Percentiles rank a stretch among this genome's conserved stretches.
phyloP scores from a whole-genome alignment of 2,113 vertebrate genomes.

The Psophia crepitans region DNA sequence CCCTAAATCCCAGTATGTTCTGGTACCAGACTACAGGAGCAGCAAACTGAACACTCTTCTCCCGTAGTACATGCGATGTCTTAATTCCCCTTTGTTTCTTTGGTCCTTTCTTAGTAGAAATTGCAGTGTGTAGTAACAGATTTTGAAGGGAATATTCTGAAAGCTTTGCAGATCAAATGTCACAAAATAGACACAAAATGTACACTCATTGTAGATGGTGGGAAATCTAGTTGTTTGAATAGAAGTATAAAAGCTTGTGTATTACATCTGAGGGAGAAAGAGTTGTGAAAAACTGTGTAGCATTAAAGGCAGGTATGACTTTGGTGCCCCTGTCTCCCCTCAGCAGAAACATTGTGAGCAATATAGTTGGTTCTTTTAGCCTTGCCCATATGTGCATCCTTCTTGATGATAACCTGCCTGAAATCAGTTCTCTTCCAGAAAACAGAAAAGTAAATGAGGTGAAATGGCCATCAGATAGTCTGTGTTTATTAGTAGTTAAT shows the following conservation, averaged over 20 bases:
- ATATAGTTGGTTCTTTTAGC: background rate
- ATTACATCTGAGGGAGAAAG: background rate
- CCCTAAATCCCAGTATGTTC: background rate
- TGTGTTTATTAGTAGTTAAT: background rate
- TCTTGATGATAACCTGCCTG: background rate
- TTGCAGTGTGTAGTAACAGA: background rate
- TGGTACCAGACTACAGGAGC: background rate
- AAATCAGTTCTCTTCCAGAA: background rate
- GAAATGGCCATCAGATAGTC: background rate
- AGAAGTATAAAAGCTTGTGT: background rate
- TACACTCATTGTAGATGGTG: background rate
- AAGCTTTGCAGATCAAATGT: background rate
- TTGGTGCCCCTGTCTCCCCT: background rate
- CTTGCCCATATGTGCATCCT: background rate
- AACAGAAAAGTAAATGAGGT: background rate
- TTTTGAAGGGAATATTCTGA: background rate
- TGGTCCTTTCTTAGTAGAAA: background rate
- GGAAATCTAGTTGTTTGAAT: background rate
- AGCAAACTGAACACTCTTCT: background rate
- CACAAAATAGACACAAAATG: background rate
- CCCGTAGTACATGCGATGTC: no score
- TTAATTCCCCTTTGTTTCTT: background rate
- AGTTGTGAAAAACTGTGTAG: background rate
- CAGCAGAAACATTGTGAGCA: background rate
- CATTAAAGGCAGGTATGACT: background rate